Percentiles rank a stretch among this genome's conserved stretches.
Conservation (phyloP, 2,113 vertebrate species). For the Stegostoma tigrinum region DNA sequence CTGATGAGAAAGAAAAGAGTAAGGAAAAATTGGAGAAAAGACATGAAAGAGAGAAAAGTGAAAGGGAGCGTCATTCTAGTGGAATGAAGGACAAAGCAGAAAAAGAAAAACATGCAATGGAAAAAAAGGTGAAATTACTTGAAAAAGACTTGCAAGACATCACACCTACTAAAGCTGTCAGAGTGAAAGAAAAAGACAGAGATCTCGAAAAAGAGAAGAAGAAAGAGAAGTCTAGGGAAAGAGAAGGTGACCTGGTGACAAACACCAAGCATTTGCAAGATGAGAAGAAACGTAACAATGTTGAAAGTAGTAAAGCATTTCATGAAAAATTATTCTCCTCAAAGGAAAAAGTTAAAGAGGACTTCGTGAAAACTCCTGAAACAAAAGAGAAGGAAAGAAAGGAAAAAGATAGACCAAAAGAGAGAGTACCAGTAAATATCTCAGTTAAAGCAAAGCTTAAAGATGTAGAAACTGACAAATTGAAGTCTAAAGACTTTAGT, state of each 20-base stretch:
- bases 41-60: conserved; percentile 73
- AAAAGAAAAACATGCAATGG: conserved; percentile 66
- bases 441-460: conserved; percentile 56
- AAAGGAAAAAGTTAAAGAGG: conserved; percentile 83
- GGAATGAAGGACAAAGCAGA: conserved; percentile 75
- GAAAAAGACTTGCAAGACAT: conserved; percentile 59
- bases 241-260: conserved; percentile 49
- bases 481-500: conserved; percentile 67
- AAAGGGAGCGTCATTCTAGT: conserved; percentile 65
- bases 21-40: conserved; percentile 84
- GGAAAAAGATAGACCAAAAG: conserved; percentile 76
- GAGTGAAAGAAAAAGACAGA: conserved; percentile 71
- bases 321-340: conserved; percentile 60
- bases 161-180: conserved; percentile 73
- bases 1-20: conserved; percentile 78
- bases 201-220: conserved; percentile 47
- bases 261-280: conserved; percentile 70
- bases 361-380: conserved; percentile 69
- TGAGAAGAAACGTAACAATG: conserved; percentile 66
- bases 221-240: conserved; percentile 55
- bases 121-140: conserved; percentile 71
- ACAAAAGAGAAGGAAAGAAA: conserved; percentile 80
- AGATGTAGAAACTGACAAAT: conserved; percentile 63
- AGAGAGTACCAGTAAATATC: conserved; percentile 70
- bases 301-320: conserved; percentile 62